phyloP scores from a whole-genome alignment of 2,888 invertebrate species.

The Beris chalybata region DNA sequence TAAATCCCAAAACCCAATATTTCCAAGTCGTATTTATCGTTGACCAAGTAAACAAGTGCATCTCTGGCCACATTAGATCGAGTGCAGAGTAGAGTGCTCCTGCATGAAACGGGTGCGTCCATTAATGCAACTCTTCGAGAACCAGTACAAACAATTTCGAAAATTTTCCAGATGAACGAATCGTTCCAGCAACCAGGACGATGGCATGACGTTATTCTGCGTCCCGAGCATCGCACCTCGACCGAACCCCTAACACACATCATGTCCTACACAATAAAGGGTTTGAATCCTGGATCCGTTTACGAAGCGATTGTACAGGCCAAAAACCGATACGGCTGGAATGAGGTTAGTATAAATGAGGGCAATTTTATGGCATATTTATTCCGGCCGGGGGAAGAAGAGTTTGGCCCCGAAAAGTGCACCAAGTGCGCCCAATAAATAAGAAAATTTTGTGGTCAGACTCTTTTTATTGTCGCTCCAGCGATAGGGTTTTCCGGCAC shows the following conservation, averaged over 20 bases:
- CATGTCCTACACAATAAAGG: conserved; percentile 67
- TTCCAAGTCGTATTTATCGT: too few species aligned
- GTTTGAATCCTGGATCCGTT: conserved; percentile 66
- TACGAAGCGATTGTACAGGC: conserved; percentile 76
- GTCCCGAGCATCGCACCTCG: conserved; percentile 55
- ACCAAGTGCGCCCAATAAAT: conserved; percentile 30
- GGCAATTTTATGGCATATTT: neutral
- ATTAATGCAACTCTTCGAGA: too few species aligned
- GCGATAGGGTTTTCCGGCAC: conserved; percentile 7
- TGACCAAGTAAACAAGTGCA: too few species aligned
- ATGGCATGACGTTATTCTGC: conserved; percentile 65
- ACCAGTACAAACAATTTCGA: neutral
- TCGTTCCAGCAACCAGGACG: conserved; percentile 71
- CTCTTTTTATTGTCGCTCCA: conserved; percentile 2
- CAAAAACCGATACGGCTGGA: conserved; percentile 75
- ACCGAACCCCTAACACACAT: conserved; percentile 59
- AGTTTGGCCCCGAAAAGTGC: conserved; percentile 14
- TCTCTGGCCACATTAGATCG: too few species aligned
- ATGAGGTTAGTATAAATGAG: conserved; percentile 59
- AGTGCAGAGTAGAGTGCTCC: too few species aligned
- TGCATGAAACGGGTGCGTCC: too few species aligned
- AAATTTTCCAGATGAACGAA: conserved; percentile 66
- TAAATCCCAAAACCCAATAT: too few species aligned
- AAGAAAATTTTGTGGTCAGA: conserved; percentile 28
- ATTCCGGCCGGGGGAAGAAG: neutral